These are phyloP conservation scores for Reticulitermes lucifugus DNA, from an alignment of 2,888 invertebrate species.

Conservation along the genomic window DNA sequence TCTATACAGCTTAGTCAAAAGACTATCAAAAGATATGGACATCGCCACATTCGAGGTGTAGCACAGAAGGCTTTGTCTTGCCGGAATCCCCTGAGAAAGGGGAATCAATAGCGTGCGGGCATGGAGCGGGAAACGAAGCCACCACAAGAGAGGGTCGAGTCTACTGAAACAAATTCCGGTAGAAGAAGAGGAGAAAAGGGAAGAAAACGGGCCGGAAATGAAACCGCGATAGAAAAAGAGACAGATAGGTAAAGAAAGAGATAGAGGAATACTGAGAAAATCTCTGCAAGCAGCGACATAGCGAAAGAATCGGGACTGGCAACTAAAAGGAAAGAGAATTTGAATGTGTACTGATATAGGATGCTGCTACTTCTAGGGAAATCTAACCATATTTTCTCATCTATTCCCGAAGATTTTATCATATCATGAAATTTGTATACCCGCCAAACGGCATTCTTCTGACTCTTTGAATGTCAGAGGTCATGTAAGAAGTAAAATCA, in stretches of 20 bases:
- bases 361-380: background rate
- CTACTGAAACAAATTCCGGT: background rate
- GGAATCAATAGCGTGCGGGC: background rate
- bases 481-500: background rate
- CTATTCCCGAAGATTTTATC: background rate
- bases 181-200: background rate
- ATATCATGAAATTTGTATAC: slow-evolving; percentile 23
- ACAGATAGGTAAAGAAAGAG: background rate
- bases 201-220: slow-evolving; percentile 15
- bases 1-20: background rate
- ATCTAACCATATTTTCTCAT: slow-evolving; percentile 20
- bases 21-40: background rate
- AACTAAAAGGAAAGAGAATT: background rate
- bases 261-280: background rate
- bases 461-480: background rate
- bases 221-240: background rate
- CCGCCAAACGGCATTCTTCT: background rate
- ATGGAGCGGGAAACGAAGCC: background rate
- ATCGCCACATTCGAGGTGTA: background rate
- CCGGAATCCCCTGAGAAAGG: background rate
- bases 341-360: background rate
- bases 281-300: background rate
- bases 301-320: background rate
- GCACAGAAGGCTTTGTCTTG: background rate
- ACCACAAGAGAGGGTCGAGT: background rate